Percentiles rank a stretch among this genome's conserved stretches.
phyloP scores from a whole-genome alignment of 2,888 invertebrate genomes.

The Pomacea canaliculata region DNA sequence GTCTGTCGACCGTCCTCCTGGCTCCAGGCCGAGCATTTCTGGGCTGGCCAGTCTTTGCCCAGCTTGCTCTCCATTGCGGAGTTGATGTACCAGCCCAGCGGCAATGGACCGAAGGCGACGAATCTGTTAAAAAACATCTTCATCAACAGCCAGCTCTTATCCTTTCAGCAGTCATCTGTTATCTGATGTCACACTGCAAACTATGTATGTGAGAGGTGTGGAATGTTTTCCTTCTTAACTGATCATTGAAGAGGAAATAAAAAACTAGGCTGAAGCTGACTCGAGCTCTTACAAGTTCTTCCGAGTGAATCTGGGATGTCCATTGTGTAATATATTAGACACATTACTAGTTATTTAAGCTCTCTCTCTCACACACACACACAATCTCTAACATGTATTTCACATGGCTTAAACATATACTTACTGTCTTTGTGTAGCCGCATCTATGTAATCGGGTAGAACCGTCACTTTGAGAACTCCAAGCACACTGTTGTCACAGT shows the following conservation, averaged over 20 bases:
- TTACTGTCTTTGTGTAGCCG: no score
- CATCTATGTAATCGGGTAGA: no score
- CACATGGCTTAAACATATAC: not conserved
- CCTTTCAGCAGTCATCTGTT: not conserved
- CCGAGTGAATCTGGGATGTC: no score
- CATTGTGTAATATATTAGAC: no score
- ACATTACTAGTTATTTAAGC: no score
- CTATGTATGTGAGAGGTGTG: not conserved
- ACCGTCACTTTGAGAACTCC: no score
- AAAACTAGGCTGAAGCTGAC: no score
- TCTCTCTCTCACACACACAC: no score
- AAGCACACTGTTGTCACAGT: no score
- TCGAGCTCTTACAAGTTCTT: no score
- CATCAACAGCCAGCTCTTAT: not conserved
- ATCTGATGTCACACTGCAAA: not conserved
- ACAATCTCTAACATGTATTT: not conserved
- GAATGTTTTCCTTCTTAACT: no score
- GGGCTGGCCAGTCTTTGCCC: constrained; percentile 85
- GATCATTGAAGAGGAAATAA: no score
- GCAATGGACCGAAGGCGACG: constrained; percentile 44
- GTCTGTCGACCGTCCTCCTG: constrained; percentile 88
- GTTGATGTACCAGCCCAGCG: constrained; percentile 60
- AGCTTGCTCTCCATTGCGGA: constrained; percentile 60
- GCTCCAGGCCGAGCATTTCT: constrained; percentile 91
- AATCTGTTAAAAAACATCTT: constrained; percentile 36